Evolutionary conservation across 2,797 vertebrate species (phyloP).

Genomic region (Anas capensis): DNA sequence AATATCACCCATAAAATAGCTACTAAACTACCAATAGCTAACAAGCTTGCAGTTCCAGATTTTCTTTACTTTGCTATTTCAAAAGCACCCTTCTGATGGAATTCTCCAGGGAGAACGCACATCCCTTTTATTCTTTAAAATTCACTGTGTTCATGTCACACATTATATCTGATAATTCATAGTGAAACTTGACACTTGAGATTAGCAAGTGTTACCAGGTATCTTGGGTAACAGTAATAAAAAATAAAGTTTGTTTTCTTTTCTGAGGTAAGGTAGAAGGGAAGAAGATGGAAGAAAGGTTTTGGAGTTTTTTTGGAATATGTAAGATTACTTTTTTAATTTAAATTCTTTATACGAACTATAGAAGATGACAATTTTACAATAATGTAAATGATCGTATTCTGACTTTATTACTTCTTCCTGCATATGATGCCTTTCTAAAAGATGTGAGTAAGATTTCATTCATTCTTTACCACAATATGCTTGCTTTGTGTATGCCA

Average conservation of each 20-base stretch:
- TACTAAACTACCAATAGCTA: not conserved
- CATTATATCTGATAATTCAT: not conserved
- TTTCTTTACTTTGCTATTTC: not conserved
- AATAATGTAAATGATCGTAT: not conserved
- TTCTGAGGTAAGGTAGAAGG: not conserved
- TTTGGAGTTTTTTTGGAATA: not conserved
- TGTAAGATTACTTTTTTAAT: not conserved
- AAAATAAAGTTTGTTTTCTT: not conserved
- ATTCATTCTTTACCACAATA: not conserved
- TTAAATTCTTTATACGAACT: not conserved
- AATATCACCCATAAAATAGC: not conserved
- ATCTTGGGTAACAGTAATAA: not conserved
- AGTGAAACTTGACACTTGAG: not conserved
- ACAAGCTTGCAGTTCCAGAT: not conserved
- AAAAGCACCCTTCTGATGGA: not conserved
- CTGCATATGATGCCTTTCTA: not conserved
- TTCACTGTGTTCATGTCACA: not conserved
- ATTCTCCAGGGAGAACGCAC: not conserved
- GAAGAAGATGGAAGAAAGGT: not conserved
- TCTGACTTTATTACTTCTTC: not conserved
- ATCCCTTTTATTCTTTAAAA: not conserved
- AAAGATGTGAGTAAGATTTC: not conserved
- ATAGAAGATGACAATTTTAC: not conserved
- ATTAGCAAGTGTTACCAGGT: not conserved
- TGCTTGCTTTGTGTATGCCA: not conserved